phyloP scores from a whole-genome alignment of 2,797 vertebrate genomes.

The Chanos chanos region DNA sequence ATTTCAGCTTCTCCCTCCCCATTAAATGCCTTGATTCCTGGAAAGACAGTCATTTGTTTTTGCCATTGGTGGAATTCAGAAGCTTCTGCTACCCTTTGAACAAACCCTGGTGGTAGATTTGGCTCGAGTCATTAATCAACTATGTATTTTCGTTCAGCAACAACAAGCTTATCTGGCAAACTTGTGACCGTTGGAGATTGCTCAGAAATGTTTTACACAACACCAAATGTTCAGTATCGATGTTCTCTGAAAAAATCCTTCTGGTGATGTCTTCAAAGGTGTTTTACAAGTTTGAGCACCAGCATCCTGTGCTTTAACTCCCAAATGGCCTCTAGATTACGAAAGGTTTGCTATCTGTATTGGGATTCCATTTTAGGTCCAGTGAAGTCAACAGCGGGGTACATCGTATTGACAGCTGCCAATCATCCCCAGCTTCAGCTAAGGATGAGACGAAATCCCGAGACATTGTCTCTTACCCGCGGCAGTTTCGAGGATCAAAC shows the following conservation, averaged over 20 bases:
- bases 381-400: slow-evolving; percentile 55
- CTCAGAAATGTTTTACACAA: too few species aligned
- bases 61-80: slow-evolving; percentile 15
- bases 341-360: slow-evolving; percentile 35
- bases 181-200: too few species aligned
- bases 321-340: too few species aligned
- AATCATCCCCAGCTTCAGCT: slow-evolving; percentile 70
- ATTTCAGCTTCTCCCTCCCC: slow-evolving; percentile 25
- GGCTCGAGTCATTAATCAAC: not conserved
- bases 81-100: slow-evolving; percentile 4
- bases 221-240: too few species aligned
- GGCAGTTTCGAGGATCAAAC: slow-evolving; percentile 71
- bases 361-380: slow-evolving; percentile 50
- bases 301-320: too few species aligned
- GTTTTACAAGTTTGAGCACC: too few species aligned
- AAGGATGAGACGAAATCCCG: slow-evolving; percentile 61
- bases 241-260: too few species aligned
- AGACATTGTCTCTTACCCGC: slow-evolving; percentile 64
- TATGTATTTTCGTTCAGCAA: not conserved
- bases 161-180: too few species aligned
- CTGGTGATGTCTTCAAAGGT: too few species aligned
- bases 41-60: slow-evolving; percentile 24
- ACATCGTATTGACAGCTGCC: slow-evolving; percentile 73
- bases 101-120: slow-evolving; percentile 12
- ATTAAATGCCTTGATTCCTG: slow-evolving; percentile 27